These are phyloP conservation scores for Sylvicola fuscatus DNA, from an alignment of 2,888 invertebrate species.

Conservation along the genomic window DNA sequence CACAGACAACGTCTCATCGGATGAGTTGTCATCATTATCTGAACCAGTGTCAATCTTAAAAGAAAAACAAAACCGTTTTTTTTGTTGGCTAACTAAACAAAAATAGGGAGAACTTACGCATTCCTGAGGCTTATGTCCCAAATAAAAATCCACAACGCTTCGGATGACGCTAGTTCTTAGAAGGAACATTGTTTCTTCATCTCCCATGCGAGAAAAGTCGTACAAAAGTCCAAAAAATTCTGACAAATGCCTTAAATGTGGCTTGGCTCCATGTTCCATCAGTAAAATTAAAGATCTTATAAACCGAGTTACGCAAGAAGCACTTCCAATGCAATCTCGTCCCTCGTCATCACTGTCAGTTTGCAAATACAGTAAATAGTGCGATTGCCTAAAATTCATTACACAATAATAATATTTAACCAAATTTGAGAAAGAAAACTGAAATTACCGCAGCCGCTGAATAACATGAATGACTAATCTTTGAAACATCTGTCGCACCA, in stretches of 20 bases:
- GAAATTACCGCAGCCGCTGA: conserved; percentile 38
- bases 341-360: conserved; percentile 28
- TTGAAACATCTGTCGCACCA: conserved; percentile 94
- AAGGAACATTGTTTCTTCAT: conserved; percentile 77
- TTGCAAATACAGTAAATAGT: conserved; percentile 39
- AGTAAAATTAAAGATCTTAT: conserved; percentile 68
- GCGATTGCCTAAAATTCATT: conserved; percentile 19
- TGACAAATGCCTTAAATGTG: conserved; percentile 68
- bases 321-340: conserved; percentile 37
- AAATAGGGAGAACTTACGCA: conserved; percentile 33
- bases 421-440: conserved; percentile 3
- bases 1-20: conserved; percentile 30
- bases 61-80: neutral
- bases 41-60: conserved; percentile 22
- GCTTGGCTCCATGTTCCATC: conserved; percentile 75
- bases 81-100: neutral
- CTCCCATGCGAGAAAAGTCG: conserved; percentile 90
- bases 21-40: conserved; percentile 28
- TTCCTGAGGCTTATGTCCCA: conserved; percentile 61
- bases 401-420: conserved; percentile 6
- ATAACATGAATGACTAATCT: conserved; percentile 88
- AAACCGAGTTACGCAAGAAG: conserved; percentile 82
- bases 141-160: conserved; percentile 79
- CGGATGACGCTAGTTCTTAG: conserved; percentile 72
- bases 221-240: conserved; percentile 84